A percentile compares a stretch with the other conserved stretches of the same genome.
Conservation (phyloP, 2,797 vertebrate genomes). For the Sylvia borin region DNA sequence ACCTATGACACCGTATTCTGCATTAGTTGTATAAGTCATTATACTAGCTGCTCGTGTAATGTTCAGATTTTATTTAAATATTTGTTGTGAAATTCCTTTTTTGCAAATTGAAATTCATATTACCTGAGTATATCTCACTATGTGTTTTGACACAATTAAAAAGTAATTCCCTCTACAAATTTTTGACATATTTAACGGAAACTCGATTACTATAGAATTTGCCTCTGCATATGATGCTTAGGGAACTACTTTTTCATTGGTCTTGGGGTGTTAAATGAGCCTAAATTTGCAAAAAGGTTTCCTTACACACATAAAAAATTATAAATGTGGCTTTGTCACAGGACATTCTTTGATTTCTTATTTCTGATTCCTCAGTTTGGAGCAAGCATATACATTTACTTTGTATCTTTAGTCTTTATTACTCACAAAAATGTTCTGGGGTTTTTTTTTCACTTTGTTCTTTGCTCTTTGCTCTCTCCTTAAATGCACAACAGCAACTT, state of each 20-base stretch:
- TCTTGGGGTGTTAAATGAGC: not conserved
- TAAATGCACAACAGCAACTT: not conserved
- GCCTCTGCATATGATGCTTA: not conserved
- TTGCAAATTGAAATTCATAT: not conserved
- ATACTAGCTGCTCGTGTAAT: not conserved
- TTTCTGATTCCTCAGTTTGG: not conserved
- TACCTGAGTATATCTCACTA: not conserved
- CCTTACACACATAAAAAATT: not conserved
- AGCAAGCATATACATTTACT: not conserved
- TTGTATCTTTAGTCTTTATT: not conserved
- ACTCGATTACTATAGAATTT: not conserved
- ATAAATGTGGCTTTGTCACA: not conserved
- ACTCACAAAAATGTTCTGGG: rapidly evolving
- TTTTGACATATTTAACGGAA: not conserved
- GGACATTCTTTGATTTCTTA: not conserved
- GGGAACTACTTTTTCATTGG: not conserved
- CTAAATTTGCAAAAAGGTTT: constrained; percentile 20
- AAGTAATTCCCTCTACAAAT: not conserved
- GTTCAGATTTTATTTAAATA: not conserved
- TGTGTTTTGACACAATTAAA: not conserved
- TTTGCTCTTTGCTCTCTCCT: not conserved
- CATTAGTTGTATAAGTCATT: not conserved
- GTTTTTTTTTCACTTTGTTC: not conserved
- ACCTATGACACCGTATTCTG: not conserved
- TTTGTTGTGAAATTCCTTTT: not conserved